A percentile compares a stretch with the other conserved stretches of the same genome.
These are phyloP conservation scores for Amorpha juglandis DNA, from an alignment of 2,888 invertebrate species.

Conservation along the genomic window DNA sequence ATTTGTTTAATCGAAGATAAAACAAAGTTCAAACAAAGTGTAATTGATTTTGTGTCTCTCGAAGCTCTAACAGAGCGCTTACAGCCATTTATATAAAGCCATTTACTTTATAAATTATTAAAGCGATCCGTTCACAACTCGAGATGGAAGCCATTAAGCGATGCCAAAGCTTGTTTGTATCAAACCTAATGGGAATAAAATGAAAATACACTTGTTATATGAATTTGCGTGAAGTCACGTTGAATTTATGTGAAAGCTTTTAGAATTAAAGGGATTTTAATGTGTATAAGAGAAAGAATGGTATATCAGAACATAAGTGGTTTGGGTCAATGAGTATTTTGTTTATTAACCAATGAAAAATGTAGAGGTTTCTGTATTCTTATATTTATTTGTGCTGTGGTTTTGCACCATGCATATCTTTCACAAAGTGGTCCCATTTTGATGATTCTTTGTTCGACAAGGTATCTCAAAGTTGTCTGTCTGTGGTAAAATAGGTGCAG, in stretches of 20 bases:
- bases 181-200: not conserved
- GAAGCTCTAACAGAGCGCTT: not conserved
- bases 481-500: no score
- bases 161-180: constrained; percentile 1
- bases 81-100: constrained; percentile 1
- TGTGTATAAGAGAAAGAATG: not conserved
- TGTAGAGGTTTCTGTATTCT: no score
- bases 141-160: constrained; percentile 14
- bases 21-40: not conserved
- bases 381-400: no score
- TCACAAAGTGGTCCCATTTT: no score
- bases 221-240: not conserved
- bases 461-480: no score
- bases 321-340: no score
- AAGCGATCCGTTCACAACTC: constrained; percentile 12
- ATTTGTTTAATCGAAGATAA: constrained; percentile 18
- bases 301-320: no score
- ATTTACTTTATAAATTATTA: constrained; percentile 18
- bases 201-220: not conserved
- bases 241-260: constrained; percentile 1
- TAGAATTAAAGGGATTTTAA: not conserved
- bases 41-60: constrained; percentile 2
- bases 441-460: no score
- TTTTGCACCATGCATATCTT: no score
- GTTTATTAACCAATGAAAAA: no score